Percentiles rank a stretch among this genome's conserved stretches.
Conservation (phyloP, 2,797 vertebrate genomes). For the Lagorchestes hirsutus region DNA sequence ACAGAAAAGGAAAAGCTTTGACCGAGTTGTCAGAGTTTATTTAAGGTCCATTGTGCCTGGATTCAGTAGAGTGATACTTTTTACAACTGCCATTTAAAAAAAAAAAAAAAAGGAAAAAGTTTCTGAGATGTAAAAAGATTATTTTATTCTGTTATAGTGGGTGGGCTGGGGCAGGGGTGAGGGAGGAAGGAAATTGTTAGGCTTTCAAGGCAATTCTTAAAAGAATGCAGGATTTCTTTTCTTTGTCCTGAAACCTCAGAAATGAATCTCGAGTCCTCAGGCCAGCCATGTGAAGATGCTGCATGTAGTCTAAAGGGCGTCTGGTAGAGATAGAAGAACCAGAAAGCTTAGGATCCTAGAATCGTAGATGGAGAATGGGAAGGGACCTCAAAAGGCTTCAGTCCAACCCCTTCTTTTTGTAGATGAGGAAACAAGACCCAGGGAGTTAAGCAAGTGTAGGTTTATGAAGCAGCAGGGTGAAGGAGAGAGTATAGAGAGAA, state of each 20-base stretch:
- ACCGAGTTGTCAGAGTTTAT: constrained; percentile 3
- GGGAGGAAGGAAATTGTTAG: not conserved
- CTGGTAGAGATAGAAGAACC: fast-evolving
- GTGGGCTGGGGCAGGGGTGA: not conserved
- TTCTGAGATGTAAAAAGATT: not conserved
- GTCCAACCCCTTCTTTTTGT: not conserved
- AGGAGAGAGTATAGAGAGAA: not conserved
- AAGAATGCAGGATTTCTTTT: not conserved
- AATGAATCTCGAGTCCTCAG: not conserved
- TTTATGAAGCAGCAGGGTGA: not conserved
- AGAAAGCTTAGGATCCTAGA: not conserved
- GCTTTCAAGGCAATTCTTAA: constrained; percentile 18
- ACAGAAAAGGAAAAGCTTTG: constrained; percentile 1
- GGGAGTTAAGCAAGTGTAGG: constrained; percentile 12
- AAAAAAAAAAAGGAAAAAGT: not conserved
- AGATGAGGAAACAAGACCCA: not conserved
- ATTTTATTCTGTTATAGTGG: not conserved
- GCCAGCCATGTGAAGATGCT: not conserved
- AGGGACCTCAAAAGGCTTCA: not conserved
- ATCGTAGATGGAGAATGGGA: not conserved
- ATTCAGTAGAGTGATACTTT: constrained; percentile 47
- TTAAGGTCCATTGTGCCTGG: not conserved
- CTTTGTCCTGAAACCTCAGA: constrained; percentile 8
- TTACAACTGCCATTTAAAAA: not conserved
- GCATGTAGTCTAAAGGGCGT: not conserved